Conservation (phyloP, 2,113 vertebrate genomes). For the Macquaria ambigua region DNA sequence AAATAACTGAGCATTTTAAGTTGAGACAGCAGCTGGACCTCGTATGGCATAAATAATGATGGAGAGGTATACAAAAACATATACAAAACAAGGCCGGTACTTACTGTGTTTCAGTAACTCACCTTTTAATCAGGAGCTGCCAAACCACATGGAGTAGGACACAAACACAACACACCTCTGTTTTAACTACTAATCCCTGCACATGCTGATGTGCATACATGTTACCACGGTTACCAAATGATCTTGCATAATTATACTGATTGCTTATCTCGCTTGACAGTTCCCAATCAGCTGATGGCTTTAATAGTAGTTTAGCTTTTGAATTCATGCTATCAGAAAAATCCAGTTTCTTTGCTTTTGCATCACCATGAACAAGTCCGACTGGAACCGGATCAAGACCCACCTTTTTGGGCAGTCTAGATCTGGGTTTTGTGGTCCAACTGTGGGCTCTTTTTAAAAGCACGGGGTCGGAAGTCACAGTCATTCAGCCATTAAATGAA, state of each 20-base stretch:
- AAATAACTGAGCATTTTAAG: background rate
- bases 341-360: background rate
- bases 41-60: background rate
- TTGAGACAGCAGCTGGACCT: background rate
- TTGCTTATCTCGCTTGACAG: background rate
- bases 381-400: background rate
- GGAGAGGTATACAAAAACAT: background rate
- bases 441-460: slow-evolving; percentile 26
- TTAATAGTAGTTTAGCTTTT: background rate
- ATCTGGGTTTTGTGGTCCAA: background rate
- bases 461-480: slow-evolving; percentile 42
- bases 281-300: background rate
- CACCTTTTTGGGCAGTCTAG: background rate
- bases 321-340: background rate
- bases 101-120: background rate
- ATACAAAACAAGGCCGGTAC: background rate
- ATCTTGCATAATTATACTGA: slow-evolving; percentile 5
- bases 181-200: background rate
- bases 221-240: slow-evolving; percentile 6
- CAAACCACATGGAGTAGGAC: background rate
- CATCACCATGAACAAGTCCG: background rate
- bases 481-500: slow-evolving; percentile 60
- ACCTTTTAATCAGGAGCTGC: background rate
- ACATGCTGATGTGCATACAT: background rate
- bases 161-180: background rate